Conservation (phyloP, 2,113 vertebrate species). For the Sisor rabdophorus region DNA sequence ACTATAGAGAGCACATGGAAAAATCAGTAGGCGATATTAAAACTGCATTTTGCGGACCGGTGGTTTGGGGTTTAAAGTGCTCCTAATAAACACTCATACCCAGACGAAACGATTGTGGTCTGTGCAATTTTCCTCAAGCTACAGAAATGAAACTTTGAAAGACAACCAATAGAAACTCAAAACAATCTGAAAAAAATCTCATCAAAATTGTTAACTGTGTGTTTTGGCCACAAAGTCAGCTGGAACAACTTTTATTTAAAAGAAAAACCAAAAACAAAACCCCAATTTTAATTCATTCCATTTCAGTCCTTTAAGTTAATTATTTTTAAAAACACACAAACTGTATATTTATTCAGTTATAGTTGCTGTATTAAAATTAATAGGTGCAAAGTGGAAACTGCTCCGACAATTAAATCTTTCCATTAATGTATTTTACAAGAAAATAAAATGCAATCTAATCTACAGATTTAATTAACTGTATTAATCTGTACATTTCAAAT, state of each 20-base stretch:
- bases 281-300: no score
- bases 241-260: no score
- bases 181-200: no score
- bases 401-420: not conserved
- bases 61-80: slow-evolving; percentile 37
- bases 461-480: no score
- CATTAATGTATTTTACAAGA: not conserved
- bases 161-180: not conserved
- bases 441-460: no score
- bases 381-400: no score
- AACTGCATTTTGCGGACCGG: slow-evolving; percentile 23
- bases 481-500: no score
- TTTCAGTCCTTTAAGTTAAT: not conserved
- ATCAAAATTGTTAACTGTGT: no score
- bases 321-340: not conserved
- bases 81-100: slow-evolving; percentile 16
- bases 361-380: not conserved
- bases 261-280: no score
- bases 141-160: not conserved
- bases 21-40: slow-evolving; percentile 33
- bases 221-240: no score
- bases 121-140: slow-evolving; percentile 19
- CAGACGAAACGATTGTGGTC: not conserved
- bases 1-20: not conserved
- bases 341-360: not conserved